Base-by-base conservation (phyloP, 2,113 vertebrate genomes). In the Spilogale gracilis region DNA sequence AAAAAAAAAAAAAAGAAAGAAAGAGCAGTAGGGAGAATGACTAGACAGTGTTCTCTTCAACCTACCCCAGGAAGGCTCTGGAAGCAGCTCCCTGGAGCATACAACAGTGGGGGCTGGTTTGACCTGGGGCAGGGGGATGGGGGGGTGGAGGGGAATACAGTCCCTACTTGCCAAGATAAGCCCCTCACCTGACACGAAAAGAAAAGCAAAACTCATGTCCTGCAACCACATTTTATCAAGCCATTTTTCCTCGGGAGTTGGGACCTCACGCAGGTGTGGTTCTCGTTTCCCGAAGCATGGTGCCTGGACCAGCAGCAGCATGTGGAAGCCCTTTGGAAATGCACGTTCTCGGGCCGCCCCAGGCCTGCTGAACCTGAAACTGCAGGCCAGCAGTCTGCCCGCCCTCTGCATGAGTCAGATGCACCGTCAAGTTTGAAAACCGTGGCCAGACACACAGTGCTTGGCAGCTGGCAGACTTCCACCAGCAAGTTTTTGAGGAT, bases 61-160 rank as follows among this genome's bases (percentile, higher is more conserved):
- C 67, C 43, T 56, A n/a, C 25, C 14, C 43, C n/a, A 54, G 17
- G 8, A 5, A n/a, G 21, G 45, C 43, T 83, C 45, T 20, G 52
- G 9, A 43, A 82, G 56, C 16, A 79, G 30, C 12, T 23, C 54
- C 67, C 25, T 3, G 1, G 17, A 45, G n/a, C 48, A 50, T 0
- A 6, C 9, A n/a, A 60, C 21, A 73, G 50, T 32, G 65, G 16
- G 11, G 14, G 14, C 6, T 69, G 63, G 17, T 91, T 45, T 61
- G 8, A 74, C 54, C 30, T 2, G 10, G 0, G 17, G 23, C 6
- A 4, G 30, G 60, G 32, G 32, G 7, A 0, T 16, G 6, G 12
- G 25, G 60, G 8, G 58, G 58, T 1, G 16, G 58, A 9, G 48
- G 30, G 18, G 17, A 17, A 83, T 13, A 86, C 18, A 87, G 16